Percentiles rank a stretch among this genome's conserved stretches.
Conservation (phyloP, 2,888 invertebrate species). For the Lasioglossum vierecki region DNA sequence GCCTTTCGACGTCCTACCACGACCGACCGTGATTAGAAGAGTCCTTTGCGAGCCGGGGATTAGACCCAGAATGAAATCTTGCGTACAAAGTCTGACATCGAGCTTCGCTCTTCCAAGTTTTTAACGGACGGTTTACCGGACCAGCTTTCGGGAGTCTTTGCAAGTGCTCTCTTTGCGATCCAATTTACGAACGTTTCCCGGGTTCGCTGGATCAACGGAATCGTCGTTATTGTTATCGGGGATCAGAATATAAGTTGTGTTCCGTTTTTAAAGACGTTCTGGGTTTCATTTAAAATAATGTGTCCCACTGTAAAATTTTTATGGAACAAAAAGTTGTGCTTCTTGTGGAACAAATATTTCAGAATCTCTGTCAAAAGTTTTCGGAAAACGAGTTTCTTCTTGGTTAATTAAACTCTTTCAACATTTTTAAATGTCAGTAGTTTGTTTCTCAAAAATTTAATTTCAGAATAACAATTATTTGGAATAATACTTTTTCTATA, state of each 20-base stretch:
- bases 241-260: not conserved
- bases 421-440: too few species aligned
- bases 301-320: not conserved
- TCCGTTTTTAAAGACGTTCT: not conserved
- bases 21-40: not conserved
- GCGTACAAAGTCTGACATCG: not conserved
- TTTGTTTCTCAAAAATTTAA: too few species aligned
- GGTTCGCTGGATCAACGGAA: not conserved
- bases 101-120: not conserved
- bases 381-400: not conserved
- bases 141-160: not conserved
- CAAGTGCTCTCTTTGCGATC: not conserved
- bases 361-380: not conserved
- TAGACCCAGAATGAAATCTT: conserved; percentile 17
- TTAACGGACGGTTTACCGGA: not conserved
- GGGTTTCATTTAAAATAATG: not conserved
- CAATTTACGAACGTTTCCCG: not conserved
- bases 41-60: conserved; percentile 2
- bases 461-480: too few species aligned
- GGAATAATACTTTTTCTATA: too few species aligned
- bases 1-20: conserved; percentile 2
- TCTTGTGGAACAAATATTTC: not conserved
- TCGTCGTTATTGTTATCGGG: not conserved
- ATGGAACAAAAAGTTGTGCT: not conserved
- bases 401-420: not conserved